Conservation (phyloP, 2,797 vertebrate genomes). For the Molossus molossus region DNA sequence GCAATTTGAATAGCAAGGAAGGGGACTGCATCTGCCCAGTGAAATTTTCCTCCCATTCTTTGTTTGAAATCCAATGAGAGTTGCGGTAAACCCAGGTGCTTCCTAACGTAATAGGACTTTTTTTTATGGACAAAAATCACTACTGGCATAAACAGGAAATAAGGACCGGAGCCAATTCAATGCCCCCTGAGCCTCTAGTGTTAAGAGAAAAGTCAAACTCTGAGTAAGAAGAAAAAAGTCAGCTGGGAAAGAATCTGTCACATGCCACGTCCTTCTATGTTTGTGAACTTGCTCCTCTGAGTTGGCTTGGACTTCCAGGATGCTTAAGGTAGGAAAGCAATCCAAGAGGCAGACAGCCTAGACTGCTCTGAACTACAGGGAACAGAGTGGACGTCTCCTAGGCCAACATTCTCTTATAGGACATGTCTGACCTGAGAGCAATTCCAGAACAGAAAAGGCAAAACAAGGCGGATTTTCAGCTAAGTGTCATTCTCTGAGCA, state of each 20-base stretch:
- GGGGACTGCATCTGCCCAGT: background rate
- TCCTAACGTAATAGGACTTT: background rate
- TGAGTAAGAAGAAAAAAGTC: background rate
- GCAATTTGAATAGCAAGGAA: background rate
- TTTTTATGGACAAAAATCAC: background rate
- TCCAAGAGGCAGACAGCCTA: background rate
- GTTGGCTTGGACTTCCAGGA: background rate
- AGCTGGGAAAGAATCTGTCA: background rate
- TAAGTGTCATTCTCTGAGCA: background rate
- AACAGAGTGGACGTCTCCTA: background rate
- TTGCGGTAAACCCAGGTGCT: background rate
- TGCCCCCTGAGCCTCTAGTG: background rate
- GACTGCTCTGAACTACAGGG: background rate
- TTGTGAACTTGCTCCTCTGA: background rate
- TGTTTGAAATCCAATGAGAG: background rate
- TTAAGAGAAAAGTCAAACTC: background rate
- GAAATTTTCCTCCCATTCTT: background rate
- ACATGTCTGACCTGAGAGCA: background rate
- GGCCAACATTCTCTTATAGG: background rate
- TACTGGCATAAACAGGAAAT: background rate
- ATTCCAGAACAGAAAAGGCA: background rate
- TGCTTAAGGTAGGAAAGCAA: background rate
- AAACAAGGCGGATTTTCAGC: background rate
- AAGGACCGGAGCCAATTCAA: background rate
- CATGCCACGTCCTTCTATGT: conserved; percentile 24